A percentile compares a stretch with the other conserved stretches of the same genome.
Conservation (phyloP, 1,140 invertebrate genomes). For the Anagrus nilaparvatae region DNA sequence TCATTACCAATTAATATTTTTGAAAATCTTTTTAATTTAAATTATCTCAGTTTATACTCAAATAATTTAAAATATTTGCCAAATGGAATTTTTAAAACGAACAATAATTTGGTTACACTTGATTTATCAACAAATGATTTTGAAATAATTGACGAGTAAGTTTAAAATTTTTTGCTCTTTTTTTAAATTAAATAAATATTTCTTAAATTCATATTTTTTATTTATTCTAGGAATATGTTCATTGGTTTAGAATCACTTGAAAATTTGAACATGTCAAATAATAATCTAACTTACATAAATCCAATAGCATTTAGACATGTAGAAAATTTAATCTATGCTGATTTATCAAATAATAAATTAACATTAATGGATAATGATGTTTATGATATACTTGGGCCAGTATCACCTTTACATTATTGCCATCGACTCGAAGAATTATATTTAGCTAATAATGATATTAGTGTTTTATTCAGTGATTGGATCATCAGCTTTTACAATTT, state of each 20-base stretch:
- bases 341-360: slow-evolving; percentile 43
- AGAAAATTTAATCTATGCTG: slow-evolving; percentile 34
- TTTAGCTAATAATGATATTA: slow-evolving; percentile 49
- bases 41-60: slow-evolving; percentile 45
- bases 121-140: slow-evolving; percentile 47
- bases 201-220: no score
- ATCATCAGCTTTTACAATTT: slow-evolving; percentile 37
- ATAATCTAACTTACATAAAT: slow-evolving; percentile 30
- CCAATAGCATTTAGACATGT: slow-evolving; percentile 34
- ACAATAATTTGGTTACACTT: slow-evolving; percentile 41
- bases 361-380: slow-evolving; percentile 27
- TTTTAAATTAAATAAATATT: no score
- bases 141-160: slow-evolving; percentile 42
- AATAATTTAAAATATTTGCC: slow-evolving; percentile 45
- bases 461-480: slow-evolving; percentile 47
- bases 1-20: slow-evolving; percentile 46
- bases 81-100: slow-evolving; percentile 41
- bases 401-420: slow-evolving; percentile 43
- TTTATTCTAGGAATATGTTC: slow-evolving; percentile 21
- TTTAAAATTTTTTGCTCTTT: no score
- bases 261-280: slow-evolving; percentile 33
- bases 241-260: slow-evolving; percentile 19
- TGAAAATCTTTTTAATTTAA: slow-evolving; percentile 45
- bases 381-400: slow-evolving; percentile 14
- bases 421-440: slow-evolving; percentile 44